phyloP scores from a whole-genome alignment of 2,888 invertebrate genomes.

The Thereva nobilitata region DNA sequence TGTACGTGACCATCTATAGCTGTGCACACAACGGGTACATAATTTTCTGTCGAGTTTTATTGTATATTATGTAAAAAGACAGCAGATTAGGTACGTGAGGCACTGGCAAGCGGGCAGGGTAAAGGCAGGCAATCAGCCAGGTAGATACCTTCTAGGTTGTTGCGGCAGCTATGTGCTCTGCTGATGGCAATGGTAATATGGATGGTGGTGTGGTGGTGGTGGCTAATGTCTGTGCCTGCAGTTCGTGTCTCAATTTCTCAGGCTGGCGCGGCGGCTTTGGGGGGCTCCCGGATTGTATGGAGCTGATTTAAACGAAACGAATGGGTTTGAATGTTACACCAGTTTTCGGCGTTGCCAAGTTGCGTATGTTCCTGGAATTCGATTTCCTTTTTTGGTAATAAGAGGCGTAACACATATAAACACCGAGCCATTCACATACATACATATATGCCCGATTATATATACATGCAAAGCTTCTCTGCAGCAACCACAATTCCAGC shows the following conservation, averaged over 20 bases:
- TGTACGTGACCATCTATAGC: slow-evolving; percentile 6
- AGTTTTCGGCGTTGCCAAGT: slow-evolving; percentile 35
- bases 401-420: slow-evolving; percentile 19
- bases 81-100: slow-evolving; percentile 10
- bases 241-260: slow-evolving; percentile 26
- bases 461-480: no score
- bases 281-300: not conserved
- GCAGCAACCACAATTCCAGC: no score
- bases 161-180: slow-evolving; percentile 17
- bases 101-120: slow-evolving; percentile 9
- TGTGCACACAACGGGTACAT: slow-evolving; percentile 9
- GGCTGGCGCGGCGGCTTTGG: not conserved
- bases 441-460: no score
- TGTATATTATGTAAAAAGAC: slow-evolving; percentile 15
- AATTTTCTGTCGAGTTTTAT: slow-evolving; percentile 14
- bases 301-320: slow-evolving; percentile 28
- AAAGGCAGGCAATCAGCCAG: slow-evolving; percentile 7
- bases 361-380: slow-evolving; percentile 32
- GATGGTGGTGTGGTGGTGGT: not conserved
- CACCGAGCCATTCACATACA: not conserved
- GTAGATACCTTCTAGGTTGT: slow-evolving; percentile 19
- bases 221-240: slow-evolving; percentile 19
- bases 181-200: not conserved
- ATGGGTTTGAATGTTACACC: slow-evolving; percentile 21
- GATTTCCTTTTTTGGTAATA: slow-evolving; percentile 37